Evolutionary conservation across 1,140 invertebrate species (phyloP), one percentile per base, ranked within the genome.

Genomic region (Drosophila kanapiae): DNA sequence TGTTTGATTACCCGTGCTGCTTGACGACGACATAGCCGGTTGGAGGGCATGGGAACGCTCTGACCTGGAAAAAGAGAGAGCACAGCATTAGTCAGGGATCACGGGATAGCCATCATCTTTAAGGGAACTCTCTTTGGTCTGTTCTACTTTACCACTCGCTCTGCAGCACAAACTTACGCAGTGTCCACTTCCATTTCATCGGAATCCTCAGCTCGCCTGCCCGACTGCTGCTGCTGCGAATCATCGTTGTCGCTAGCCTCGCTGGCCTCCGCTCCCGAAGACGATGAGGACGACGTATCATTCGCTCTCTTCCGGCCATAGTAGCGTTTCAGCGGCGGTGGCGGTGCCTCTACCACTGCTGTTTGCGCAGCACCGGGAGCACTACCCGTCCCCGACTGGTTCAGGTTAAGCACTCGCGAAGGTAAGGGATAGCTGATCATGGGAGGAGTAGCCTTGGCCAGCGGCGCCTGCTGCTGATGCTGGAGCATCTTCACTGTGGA

Each of bases 231-330:
- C 16, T 40, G 57, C 38, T 74, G 70, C 49, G 16, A 29, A 49
- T 87, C 85, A 6, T 84, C 84, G 0, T 65, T 64, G 13, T 84
- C 91, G 53, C 85, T 88, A 18, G 61, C 51, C 16, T 84, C 87
- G 63, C 78, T 90, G 33, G 76, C 83, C 11, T 91, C 84, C 7
- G 65, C 64, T 14, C 68, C 79, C 31, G 74, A 72, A 29, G 79
- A 81, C 2, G 74, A 75, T 33, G 91, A 91, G 4, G 84, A 94
- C 2, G 93, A 94, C 56, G 93, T 94, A 13, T 93, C 91, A 80
- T 94, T 93, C 35, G 94, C 95, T 38, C 94, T 94, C 76, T 95
- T 95, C 37, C 95, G 93, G 37, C 95, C 95, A 87, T 96, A 96
- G 91, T 96, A 96, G 65, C 95, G 94, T 60, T 84, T 93, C 18